Evolutionary conservation across 2,888 invertebrate genomes (phyloP).

Genomic region (Hyalella azteca): DNA sequence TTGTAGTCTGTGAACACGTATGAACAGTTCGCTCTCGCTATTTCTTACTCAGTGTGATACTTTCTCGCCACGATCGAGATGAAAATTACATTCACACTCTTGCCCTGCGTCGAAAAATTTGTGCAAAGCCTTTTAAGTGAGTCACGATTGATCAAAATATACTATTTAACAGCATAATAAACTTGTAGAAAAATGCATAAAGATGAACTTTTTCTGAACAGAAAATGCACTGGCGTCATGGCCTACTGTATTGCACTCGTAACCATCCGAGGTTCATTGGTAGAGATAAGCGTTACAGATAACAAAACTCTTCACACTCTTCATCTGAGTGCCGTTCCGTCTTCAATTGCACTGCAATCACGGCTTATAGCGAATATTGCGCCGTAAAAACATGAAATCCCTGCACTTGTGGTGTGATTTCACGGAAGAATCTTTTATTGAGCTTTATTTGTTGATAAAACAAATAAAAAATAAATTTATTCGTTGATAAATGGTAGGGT

Average conservation of each 20-base stretch:
- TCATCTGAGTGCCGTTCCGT: neutral
- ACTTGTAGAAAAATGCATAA: neutral
- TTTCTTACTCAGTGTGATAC: too few relatives aligned
- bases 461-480: neutral
- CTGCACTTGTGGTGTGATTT: neutral
- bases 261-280: neutral
- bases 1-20: too few relatives aligned
- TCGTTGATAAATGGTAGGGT: neutral
- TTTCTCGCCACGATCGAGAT: too few relatives aligned
- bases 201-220: neutral
- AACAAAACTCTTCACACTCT: neutral
- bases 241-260: neutral
- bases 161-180: neutral
- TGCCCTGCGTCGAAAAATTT: too few relatives aligned
- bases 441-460: neutral
- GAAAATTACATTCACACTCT: too few relatives aligned
- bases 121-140: neutral
- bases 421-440: neutral
- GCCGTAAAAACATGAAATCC: neutral
- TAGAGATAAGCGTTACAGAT: neutral
- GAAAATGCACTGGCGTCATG: neutral
- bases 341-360: conserved; percentile 1
- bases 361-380: neutral
- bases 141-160: neutral
- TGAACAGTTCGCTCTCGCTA: too few relatives aligned